phyloP scores from a whole-genome alignment of 2,113 vertebrate species.

The Telmatochromis brachygnathus region DNA sequence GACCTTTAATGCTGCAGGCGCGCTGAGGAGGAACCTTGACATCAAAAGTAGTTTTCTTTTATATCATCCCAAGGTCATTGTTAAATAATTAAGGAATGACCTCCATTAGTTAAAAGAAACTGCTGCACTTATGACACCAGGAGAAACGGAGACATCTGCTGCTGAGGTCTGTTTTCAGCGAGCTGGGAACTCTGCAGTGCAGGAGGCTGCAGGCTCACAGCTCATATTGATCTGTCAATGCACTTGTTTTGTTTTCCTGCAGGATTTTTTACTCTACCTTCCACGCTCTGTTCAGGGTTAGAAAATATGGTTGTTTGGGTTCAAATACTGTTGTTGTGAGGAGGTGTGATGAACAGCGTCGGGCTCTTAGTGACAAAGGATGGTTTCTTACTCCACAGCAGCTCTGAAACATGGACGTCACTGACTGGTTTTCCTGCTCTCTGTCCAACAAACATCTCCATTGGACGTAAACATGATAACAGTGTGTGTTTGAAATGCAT shows the following conservation, averaged over 20 bases:
- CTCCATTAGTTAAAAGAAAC: neutral
- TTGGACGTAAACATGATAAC: neutral
- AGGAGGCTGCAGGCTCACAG: neutral
- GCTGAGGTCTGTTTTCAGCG: neutral
- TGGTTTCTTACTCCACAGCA: neutral
- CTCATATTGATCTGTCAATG: neutral
- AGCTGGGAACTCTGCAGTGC: neutral
- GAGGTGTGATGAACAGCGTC: neutral
- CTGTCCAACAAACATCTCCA: neutral
- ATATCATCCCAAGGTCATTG: neutral
- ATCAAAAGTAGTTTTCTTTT: neutral
- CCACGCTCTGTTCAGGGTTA: fast-evolving
- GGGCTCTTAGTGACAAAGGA: neutral
- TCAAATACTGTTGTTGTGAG: neutral
- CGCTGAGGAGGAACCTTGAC: neutral
- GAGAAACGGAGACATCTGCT: neutral
- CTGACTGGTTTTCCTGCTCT: neutral
- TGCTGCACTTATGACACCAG: neutral
- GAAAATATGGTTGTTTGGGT: neutral
- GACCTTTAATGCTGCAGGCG: neutral
- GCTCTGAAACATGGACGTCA: neutral
- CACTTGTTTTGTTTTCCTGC: neutral
- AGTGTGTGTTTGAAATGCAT: neutral
- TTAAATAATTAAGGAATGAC: neutral
- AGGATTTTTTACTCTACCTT: neutral